Conservation (phyloP, 1,140 invertebrate genomes). For the Drosophila ananassae region DNA sequence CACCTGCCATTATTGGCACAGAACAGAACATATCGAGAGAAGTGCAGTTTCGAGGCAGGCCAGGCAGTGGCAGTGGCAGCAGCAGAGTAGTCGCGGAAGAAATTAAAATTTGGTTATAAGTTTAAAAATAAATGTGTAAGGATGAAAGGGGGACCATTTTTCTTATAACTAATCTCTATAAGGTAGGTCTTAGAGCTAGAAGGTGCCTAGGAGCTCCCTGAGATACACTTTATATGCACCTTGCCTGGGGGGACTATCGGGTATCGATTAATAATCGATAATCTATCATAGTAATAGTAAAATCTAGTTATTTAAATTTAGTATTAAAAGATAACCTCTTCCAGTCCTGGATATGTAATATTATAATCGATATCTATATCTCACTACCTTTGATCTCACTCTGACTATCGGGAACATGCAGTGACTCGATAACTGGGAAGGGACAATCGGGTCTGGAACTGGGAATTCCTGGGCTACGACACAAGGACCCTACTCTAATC, state of each 20-base stretch:
- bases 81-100: slow-evolving; percentile 32
- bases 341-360: not conserved
- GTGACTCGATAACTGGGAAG: not conserved
- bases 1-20: slow-evolving; percentile 17
- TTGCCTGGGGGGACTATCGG: not conserved
- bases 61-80: slow-evolving; percentile 18
- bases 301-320: too few species aligned
- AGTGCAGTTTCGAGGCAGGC: not conserved
- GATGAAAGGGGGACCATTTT: slow-evolving; percentile 5
- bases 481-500: slow-evolving; percentile 15
- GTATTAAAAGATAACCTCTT: not conserved
- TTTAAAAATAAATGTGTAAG: slow-evolving; percentile 9
- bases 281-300: too few species aligned
- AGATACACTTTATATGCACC: slow-evolving; percentile 3
- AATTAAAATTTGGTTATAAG: slow-evolving; percentile 50
- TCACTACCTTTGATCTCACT: not conserved
- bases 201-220: not conserved
- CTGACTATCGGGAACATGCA: not conserved
- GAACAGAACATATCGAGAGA: not conserved
- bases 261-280: too few species aligned
- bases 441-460: slow-evolving; percentile 2
- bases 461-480: not conserved
- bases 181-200: not conserved
- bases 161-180: not conserved
- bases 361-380: not conserved